Conservation (phyloP, 2,113 vertebrate genomes). For the pig (Sus scrofa) region T2T-Sscrofa CM000825.6:64449501-64450000, state of each 20-base stretch:
- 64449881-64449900: not conserved
- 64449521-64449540: not conserved
- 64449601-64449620: not conserved
- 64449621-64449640: not conserved
- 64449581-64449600: not conserved
- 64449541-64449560: fast-evolving
- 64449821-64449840: not conserved
- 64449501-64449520: not conserved
- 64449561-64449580: not conserved
- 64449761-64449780: not conserved
- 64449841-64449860: conserved; percentile 39
- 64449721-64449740: not conserved
- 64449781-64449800: not conserved
- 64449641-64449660: not conserved
- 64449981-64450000: not conserved
- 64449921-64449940: not conserved
- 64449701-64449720: not conserved
- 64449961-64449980: not conserved
- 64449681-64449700: not conserved
- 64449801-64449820: not conserved
- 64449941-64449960: not conserved
- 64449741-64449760: not conserved
- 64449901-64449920: not conserved
- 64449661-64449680: not conserved
- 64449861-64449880: conserved; percentile 42